Percentiles rank a stretch among this genome's conserved stretches.
These are phyloP conservation scores for Cancer borealis DNA, from an alignment of 2,888 invertebrate genomes.

Conservation along the genomic window DNA sequence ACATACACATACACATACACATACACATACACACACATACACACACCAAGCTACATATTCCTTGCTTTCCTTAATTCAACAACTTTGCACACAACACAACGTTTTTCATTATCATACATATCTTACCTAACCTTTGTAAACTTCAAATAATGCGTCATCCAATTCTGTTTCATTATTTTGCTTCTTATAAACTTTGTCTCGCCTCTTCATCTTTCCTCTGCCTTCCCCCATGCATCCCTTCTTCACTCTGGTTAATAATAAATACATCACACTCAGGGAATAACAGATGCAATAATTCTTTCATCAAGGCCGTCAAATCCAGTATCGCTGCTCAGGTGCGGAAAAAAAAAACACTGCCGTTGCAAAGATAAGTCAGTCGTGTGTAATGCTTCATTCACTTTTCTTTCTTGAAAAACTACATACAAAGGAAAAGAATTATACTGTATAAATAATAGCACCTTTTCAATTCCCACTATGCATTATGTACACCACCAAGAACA, in stretches of 20 bases:
- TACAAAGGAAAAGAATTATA: not conserved
- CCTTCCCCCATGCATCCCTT: not conserved
- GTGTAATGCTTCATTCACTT: not conserved
- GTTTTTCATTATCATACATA: too few species aligned
- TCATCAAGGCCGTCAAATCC: not conserved
- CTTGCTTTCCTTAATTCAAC: too few species aligned
- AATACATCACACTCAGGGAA: not conserved
- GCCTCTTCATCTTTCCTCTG: not conserved
- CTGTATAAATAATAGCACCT: not conserved
- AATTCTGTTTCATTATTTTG: too few species aligned
- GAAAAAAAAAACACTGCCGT: not conserved
- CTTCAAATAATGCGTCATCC: too few species aligned
- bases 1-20: not conserved
- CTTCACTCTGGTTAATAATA: not conserved
- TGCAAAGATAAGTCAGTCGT: slow-evolving; percentile 1
- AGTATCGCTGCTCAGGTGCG: slow-evolving; percentile 2
- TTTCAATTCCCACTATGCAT: not conserved
- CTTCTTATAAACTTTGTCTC: too few species aligned
- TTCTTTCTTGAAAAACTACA: not conserved
- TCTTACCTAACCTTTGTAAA: too few species aligned
- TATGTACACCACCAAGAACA: not conserved
- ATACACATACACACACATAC: too few species aligned
- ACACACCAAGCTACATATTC: not conserved
- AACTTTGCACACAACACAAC: too few species aligned
- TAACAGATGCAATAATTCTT: not conserved